A percentile compares a stretch with the other conserved stretches of the same genome.
phyloP scores from a whole-genome alignment of 2,888 invertebrate genomes.

The Limenitis camilla region DNA sequence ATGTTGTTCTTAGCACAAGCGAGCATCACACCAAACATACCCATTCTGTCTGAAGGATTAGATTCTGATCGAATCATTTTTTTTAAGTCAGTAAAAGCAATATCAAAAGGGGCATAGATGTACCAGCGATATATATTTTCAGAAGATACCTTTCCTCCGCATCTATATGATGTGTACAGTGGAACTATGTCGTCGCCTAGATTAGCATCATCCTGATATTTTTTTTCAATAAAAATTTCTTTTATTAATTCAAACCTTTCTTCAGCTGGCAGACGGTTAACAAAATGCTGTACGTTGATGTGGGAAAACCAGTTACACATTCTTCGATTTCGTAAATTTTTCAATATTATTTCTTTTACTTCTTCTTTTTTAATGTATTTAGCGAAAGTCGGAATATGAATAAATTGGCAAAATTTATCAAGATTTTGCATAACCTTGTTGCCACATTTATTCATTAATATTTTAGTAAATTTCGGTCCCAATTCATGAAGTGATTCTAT shows the following conservation, averaged over 20 bases:
- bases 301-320: slow-evolving; percentile 29
- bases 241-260: slow-evolving; percentile 46
- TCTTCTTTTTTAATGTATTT: slow-evolving; percentile 41
- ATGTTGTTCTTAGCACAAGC: slow-evolving; percentile 33
- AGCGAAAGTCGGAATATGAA: slow-evolving; percentile 45
- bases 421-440: slow-evolving; percentile 41
- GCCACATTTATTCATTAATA: slow-evolving; percentile 41
- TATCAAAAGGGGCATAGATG: slow-evolving; percentile 42
- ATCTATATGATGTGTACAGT: slow-evolving; percentile 3
- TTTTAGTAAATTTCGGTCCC: slow-evolving; percentile 36
- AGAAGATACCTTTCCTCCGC: not conserved
- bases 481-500: slow-evolving; percentile 26
- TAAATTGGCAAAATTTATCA: slow-evolving; percentile 31
- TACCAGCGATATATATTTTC: slow-evolving; percentile 41
- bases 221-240: slow-evolving; percentile 40
- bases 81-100: slow-evolving; percentile 44
- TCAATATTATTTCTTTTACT: slow-evolving; percentile 39
- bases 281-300: slow-evolving; percentile 36
- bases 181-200: slow-evolving; percentile 17
- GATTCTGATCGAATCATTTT: slow-evolving; percentile 43
- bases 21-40: slow-evolving; percentile 39
- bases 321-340: slow-evolving; percentile 28
- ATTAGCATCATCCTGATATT: slow-evolving; percentile 21
- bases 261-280: slow-evolving; percentile 39
- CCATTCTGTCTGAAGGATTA: slow-evolving; percentile 36